These are phyloP conservation scores for Pelochelys cantorii DNA, from an alignment of 2,797 vertebrate species.

Conservation along the genomic window DNA sequence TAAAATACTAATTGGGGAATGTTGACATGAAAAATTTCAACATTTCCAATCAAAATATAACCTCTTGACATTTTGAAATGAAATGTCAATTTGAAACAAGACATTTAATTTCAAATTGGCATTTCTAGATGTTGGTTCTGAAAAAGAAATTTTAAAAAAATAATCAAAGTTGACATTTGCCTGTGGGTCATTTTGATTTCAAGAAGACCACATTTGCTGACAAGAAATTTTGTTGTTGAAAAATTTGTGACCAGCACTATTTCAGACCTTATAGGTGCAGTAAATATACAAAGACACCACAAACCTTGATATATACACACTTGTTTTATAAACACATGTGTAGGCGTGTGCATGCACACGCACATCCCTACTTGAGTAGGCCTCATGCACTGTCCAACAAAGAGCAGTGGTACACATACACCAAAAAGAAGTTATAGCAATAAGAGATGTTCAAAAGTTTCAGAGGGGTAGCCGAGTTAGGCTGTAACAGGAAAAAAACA, in stretches of 20 bases:
- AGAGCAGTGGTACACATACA: not conserved
- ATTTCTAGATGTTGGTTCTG: not conserved
- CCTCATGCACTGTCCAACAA: not conserved
- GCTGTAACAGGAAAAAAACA: no score
- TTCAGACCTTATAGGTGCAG: not conserved
- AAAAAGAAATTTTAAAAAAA: not conserved
- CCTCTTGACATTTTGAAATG: not conserved
- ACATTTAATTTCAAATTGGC: not conserved
- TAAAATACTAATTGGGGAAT: not conserved
- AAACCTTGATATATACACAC: not conserved
- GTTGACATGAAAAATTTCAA: fast-evolving
- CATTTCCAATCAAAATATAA: not conserved
- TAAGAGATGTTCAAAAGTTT: not conserved
- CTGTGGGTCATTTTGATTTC: not conserved
- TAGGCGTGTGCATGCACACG: no score
- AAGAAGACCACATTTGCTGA: not conserved
- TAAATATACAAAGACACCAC: not conserved
- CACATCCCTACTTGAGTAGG: not conserved
- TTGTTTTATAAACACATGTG: no score
- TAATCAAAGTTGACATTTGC: not conserved
- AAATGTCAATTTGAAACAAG: not conserved
- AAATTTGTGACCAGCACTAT: not conserved
- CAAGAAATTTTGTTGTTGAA: not conserved
- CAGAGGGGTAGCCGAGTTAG: no score
- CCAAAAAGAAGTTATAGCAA: not conserved